Evolutionary conservation across 2,113 vertebrate species (phyloP).

Genomic region (Oreocharis arfaki): DNA sequence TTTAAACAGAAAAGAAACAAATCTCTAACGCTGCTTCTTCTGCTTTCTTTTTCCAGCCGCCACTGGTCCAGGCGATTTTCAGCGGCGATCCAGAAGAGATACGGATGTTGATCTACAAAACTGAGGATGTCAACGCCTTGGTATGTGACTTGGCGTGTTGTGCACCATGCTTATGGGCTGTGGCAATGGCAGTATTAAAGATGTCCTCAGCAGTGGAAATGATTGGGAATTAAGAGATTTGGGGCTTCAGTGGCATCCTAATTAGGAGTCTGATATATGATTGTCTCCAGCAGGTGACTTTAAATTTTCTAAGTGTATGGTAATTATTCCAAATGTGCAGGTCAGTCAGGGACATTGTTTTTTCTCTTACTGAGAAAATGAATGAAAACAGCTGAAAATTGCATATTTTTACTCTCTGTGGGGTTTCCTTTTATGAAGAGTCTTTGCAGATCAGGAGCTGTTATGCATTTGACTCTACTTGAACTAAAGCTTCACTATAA

Average conservation of each 20-base stretch:
- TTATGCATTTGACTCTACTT: not conserved
- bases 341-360: conserved; percentile 2
- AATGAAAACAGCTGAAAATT: not conserved
- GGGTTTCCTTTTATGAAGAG: not conserved
- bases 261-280: not conserved
- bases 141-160: conserved; percentile 66
- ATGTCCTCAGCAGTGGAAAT: not conserved
- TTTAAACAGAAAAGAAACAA: not conserved
- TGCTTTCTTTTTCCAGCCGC: conserved; percentile 78
- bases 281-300: not conserved
- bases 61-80: conserved; percentile 95
- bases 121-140: conserved; percentile 94
- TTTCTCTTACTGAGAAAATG: not conserved
- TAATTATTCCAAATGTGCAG: not conserved
- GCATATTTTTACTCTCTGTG: not conserved
- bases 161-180: not conserved
- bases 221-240: not conserved
- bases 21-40: not conserved
- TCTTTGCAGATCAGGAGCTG: conserved; percentile 6
- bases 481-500: not conserved
- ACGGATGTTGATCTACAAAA: conserved; percentile 93
- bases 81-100: conserved; percentile 94
- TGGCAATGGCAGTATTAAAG: not conserved
- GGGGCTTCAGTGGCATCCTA: not conserved
- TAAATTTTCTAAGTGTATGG: not conserved